Conservation (phyloP, 2,888 invertebrate genomes). For the Aquatica leii region DNA sequence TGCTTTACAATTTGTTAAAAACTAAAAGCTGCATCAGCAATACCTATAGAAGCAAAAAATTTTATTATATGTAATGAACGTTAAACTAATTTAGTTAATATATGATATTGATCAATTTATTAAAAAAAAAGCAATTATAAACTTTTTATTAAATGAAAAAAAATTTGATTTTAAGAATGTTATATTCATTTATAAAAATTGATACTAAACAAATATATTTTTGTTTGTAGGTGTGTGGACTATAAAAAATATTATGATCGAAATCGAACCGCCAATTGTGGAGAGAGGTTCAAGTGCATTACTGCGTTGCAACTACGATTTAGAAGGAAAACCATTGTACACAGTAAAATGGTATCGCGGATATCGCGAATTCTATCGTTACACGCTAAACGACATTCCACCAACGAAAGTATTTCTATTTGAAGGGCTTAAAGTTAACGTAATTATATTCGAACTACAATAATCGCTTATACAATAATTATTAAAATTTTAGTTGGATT, state of each 20-base stretch:
- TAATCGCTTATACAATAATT: background rate
- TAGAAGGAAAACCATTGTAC: conserved; percentile 79
- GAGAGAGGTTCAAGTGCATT: conserved; percentile 73
- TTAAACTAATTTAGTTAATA: too few relatives aligned
- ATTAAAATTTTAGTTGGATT: conserved; percentile 66
- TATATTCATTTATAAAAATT: too few relatives aligned
- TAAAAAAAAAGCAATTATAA: too few relatives aligned
- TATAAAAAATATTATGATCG: conserved; percentile 74
- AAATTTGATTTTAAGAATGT: too few relatives aligned
- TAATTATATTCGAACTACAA: too few relatives aligned
- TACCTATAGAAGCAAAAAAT: too few relatives aligned
- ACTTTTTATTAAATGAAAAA: too few relatives aligned
- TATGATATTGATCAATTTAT: too few relatives aligned
- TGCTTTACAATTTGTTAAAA: too few relatives aligned
- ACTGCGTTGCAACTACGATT: conserved; percentile 77
- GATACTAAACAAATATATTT: too few relatives aligned
- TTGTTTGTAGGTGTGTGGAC: conserved; percentile 69
- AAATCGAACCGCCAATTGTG: conserved; percentile 75
- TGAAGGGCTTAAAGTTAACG: conserved; percentile 80
- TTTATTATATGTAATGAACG: too few relatives aligned
- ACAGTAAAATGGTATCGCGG: conserved; percentile 90
- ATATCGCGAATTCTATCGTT: conserved; percentile 83
- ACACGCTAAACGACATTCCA: conserved; percentile 78
- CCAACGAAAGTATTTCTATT: conserved; percentile 77
- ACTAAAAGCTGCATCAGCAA: too few relatives aligned